Conservation (phyloP, 2,113 vertebrate genomes). For the Octodon degus region DNA sequence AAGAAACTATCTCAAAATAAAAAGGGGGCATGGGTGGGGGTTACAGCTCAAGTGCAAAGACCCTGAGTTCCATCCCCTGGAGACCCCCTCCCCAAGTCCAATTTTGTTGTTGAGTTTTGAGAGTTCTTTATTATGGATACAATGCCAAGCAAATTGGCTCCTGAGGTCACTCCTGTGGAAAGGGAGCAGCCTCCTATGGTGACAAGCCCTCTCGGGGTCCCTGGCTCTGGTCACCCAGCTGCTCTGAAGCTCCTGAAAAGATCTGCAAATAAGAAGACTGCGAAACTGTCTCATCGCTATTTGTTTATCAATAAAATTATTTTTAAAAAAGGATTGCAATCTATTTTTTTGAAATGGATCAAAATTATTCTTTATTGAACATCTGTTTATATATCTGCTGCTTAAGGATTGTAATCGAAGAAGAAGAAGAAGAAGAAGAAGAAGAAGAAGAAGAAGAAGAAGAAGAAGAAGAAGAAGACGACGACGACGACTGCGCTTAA, state of each 20-base stretch:
- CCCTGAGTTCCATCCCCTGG: background rate
- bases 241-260: background rate
- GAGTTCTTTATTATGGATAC: background rate
- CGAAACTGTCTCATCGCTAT: too few species aligned
- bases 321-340: too few species aligned
- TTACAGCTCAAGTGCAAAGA: background rate
- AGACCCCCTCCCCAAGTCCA: background rate
- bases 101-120: background rate
- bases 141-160: background rate
- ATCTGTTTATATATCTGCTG: too few species aligned
- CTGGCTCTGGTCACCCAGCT: accelerated
- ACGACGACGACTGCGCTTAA: background rate
- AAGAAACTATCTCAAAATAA: too few species aligned
- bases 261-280: background rate
- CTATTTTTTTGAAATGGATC: too few species aligned
- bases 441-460: too few species aligned
- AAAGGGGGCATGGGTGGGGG: background rate
- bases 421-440: too few species aligned
- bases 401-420: too few species aligned
- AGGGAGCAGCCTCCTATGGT: background rate
- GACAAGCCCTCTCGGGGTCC: background rate
- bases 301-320: too few species aligned
- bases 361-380: too few species aligned
- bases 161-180: accelerated
- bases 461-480: too few species aligned